phyloP scores from a whole-genome alignment of 1,140 invertebrate species.

The Danaus melanippus region DNA sequence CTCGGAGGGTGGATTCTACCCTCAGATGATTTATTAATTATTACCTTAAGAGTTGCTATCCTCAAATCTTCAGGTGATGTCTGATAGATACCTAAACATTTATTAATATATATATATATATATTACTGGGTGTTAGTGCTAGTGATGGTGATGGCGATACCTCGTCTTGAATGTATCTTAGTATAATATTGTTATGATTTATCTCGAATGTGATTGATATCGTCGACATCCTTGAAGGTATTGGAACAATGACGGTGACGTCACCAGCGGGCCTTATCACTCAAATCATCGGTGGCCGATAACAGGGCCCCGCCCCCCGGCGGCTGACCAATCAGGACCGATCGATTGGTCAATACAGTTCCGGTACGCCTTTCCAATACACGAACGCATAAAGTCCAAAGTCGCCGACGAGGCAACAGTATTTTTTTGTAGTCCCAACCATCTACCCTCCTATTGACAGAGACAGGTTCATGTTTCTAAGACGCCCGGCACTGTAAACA shows the following conservation, averaged over 20 bases:
- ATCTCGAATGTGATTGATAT: conserved; percentile 19
- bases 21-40: conserved; percentile 27
- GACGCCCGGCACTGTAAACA: conserved; percentile 39
- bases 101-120: too few relatives aligned
- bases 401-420: conserved; percentile 19
- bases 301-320: conserved; percentile 48
- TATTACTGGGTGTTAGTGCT: too few relatives aligned
- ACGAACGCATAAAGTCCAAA: conserved; percentile 17
- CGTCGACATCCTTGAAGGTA: conserved; percentile 11
- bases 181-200: too few relatives aligned
- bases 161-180: too few relatives aligned
- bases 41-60: background rate
- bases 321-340: conserved; percentile 50
- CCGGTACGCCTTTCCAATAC: conserved; percentile 42
- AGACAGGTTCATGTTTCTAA: conserved; percentile 29
- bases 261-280: conserved; percentile 45
- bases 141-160: too few relatives aligned
- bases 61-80: too few relatives aligned
- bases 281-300: conserved; percentile 50
- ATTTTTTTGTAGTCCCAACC: conserved; percentile 9
- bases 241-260: conserved; percentile 46
- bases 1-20: conserved; percentile 8
- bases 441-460: conserved; percentile 31
- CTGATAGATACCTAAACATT: too few relatives aligned
- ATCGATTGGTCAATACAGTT: conserved; percentile 55